phyloP scores from a whole-genome alignment of 2,888 invertebrate genomes.

The Ophion ellenae region DNA sequence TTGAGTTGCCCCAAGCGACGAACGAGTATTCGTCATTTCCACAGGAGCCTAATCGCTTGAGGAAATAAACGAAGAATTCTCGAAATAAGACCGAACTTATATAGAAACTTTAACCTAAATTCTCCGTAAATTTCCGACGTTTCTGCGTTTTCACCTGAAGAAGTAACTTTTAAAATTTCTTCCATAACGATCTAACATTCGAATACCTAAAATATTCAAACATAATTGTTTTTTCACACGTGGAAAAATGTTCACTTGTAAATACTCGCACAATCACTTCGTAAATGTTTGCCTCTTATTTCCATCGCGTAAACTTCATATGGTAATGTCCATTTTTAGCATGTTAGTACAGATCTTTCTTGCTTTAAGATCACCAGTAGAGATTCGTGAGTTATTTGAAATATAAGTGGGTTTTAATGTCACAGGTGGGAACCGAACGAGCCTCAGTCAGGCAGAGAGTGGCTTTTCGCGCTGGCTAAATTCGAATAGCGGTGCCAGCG shows the following conservation, averaged over 20 bases:
- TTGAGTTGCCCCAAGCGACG: no score
- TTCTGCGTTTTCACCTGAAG: no score
- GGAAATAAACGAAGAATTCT: neutral
- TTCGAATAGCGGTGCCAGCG: conserved; percentile 67
- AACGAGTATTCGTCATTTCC: no score
- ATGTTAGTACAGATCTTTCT: neutral
- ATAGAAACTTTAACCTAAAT: no score
- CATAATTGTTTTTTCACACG: neutral
- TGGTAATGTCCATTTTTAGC: neutral
- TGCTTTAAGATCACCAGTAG: neutral
- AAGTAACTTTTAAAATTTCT: neutral
- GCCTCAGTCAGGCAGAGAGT: conserved; percentile 74
- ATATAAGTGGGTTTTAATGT: conserved; percentile 22
- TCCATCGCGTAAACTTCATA: no score
- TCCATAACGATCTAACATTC: neutral
- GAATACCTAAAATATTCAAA: neutral
- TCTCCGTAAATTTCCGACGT: no score
- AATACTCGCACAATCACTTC: neutral
- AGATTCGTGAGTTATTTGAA: conserved; percentile 61
- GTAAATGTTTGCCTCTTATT: no score
- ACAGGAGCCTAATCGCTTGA: neutral
- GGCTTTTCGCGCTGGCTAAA: conserved; percentile 82
- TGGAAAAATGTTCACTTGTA: neutral
- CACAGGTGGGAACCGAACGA: conserved; percentile 76
- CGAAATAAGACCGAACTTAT: no score